Evolutionary conservation across 2,113 vertebrate species (phyloP), one percentile per base, ranked within the genome.

Genomic region (Phoenicopterus ruber): DNA sequence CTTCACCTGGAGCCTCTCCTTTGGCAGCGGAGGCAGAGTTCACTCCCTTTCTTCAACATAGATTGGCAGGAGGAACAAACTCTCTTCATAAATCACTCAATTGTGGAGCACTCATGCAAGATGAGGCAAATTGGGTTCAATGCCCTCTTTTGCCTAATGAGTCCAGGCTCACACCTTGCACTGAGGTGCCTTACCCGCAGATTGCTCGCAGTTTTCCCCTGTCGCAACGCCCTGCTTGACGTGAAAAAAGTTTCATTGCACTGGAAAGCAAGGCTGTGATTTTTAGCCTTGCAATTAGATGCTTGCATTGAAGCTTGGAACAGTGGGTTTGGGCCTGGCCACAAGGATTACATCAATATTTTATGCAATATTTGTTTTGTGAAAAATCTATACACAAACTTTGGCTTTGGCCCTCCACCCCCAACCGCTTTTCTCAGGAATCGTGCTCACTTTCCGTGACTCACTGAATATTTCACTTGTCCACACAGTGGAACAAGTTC

Each of bases 351-450:
- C 93, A 88, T 90, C 66, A 93, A 31, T 82, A 84, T 80, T 95
- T 94, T 87, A 77, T 90, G 93, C 87, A 95, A 95, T 80, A 85
- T 83, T 94, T 96, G 62, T 86, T 93, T 95, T 3, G 0, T 72
- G 46, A 22, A 82, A 82, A 94, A 77, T 44, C 40, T 28, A 24
- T 62, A 82, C 66, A 93, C 93, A 94, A 90, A 93, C 62, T 76
- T 69, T 70, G 82, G 66, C 84, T 86, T 82, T 54, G 57, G 57
- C 54, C 22, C 66, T 85, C 49, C 65, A 50, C n/a, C 49, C 63
- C 50, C 50, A 89, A 65, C 34, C 10, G 4, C 69, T 54, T 71
- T 49, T 67, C 87, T 85, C 40, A 49, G 78, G 57, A 82, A n/a
- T 50, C 3, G 1, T 65, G 58, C 66, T 90, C 32, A 17, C 28